Conservation (phyloP, 1,140 invertebrate species). For the Temnothorax longispinosus region DNA sequence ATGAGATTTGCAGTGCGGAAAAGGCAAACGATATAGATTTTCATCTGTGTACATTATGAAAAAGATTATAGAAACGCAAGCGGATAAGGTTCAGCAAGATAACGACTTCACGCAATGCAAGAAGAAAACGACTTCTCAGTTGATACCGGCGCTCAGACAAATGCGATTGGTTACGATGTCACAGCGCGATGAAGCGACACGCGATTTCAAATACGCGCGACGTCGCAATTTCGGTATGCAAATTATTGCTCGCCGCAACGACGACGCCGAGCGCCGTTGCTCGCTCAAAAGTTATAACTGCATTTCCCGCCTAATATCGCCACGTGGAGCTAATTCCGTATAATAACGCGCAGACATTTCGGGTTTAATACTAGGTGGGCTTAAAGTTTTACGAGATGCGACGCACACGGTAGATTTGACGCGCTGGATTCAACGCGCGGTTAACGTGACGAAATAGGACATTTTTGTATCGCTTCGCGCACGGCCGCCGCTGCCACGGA, state of each 20-base stretch:
- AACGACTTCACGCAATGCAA: neutral
- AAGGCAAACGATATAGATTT: neutral
- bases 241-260: constrained; percentile 53
- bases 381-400: constrained; percentile 53
- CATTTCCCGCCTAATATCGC: constrained; percentile 55
- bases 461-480: neutral
- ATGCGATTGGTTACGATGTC: constrained; percentile 31
- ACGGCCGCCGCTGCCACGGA: neutral
- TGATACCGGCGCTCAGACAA: neutral
- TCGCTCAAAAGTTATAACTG: constrained; percentile 58
- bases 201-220: constrained; percentile 43
- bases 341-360: constrained; percentile 58
- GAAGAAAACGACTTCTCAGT: neutral
- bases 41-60: neutral
- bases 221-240: constrained; percentile 55
- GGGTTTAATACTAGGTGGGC: constrained; percentile 34
- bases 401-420: constrained; percentile 31
- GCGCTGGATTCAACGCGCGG: neutral
- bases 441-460: neutral
- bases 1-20: neutral
- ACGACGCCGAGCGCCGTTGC: neutral
- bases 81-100: neutral
- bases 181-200: constrained; percentile 19
- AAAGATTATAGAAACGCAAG: neutral
- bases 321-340: constrained; percentile 56